Percentiles rank a stretch among this genome's conserved stretches.
These are phyloP conservation scores for Paralichthys olivaceus DNA, from an alignment of 2,113 vertebrate genomes.

Conservation along the genomic window DNA sequence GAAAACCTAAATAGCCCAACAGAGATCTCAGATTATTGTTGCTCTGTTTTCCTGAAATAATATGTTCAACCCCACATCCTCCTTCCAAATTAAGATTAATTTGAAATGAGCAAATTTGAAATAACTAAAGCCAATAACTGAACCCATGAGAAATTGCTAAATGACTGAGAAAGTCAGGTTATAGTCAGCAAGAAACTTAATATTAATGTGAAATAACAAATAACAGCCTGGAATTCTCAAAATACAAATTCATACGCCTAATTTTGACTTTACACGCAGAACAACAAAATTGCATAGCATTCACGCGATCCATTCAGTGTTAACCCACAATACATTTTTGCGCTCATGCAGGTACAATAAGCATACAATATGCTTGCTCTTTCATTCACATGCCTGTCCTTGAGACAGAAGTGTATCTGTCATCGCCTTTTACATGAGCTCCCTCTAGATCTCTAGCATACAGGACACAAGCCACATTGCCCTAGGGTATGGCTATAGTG, in stretches of 20 bases:
- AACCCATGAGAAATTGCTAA: too few relatives aligned
- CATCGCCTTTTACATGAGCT: constrained; percentile 15
- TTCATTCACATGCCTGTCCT: constrained; percentile 28
- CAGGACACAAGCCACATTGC: constrained; percentile 26
- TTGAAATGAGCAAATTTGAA: background rate
- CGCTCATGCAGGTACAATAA: background rate
- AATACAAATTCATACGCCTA: background rate
- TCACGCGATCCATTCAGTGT: background rate
- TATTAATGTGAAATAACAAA: background rate
- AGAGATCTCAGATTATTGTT: constrained; percentile 16
- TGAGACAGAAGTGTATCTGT: constrained; percentile 31
- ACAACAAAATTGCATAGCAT: background rate
- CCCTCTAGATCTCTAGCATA: constrained; percentile 24
- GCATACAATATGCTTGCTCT: background rate
- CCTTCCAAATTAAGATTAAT: background rate
- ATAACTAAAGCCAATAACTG: too few relatives aligned
- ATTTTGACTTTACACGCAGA: background rate
- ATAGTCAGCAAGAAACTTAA: background rate
- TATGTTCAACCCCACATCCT: background rate
- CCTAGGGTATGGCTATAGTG: constrained; percentile 11
- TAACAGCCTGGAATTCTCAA: background rate
- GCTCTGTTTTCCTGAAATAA: constrained; percentile 2
- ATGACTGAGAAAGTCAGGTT: too few relatives aligned
- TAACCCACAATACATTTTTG: background rate
- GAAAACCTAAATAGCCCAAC: constrained; percentile 1